Evolutionary conservation across 1,140 invertebrate species (phyloP), one percentile per base, ranked within the genome.

Genomic region (Neoseiulus cucumeris): DNA sequence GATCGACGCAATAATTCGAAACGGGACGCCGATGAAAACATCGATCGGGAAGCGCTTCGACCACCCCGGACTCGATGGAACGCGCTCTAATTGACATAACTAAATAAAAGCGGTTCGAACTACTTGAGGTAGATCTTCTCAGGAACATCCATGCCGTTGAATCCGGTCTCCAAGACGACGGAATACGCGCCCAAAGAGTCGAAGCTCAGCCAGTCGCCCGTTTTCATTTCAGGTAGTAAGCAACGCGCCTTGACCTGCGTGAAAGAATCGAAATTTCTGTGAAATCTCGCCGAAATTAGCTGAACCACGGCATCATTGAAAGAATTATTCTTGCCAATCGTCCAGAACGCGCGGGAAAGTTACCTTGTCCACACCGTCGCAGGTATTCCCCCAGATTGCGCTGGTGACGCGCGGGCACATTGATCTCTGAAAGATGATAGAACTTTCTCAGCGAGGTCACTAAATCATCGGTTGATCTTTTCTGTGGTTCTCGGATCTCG

Each of bases 91-190:
- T 5, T 47, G 42, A 44, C 42, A 44, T 12, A 44, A 44, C 42
- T 12, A 44, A 44, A 47, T 47, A 47, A 28, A 14, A 47, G 45
- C 45, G 14, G 45, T 47, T 44, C 42, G 45, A 22, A 47, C 22
- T 59, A 59, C 33, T 59, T n/a, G 17, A 59, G 14, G 22, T 59
- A 59, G 22, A 59, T 29, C 14, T 20, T 25, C 22, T 59, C 51
- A 33, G 51, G 51, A 14, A 59, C 22, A 25, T 59, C 51, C 51
- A 59, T 59, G 14, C 51, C 51, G 51, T 59, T 59, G 51, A 59
- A 59, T 17, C 25, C 51, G 25, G 51, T 59, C 51, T 59, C 51
- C 14, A 59, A 33, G 9, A 59, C 51, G 33, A n/a, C 17, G 33
- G 51, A 59, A 33, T 59, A 59, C 12, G 51, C 51, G 14, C 51